Evolutionary conservation across 2,113 vertebrate species (phyloP).

Genomic region (Hyperoodon ampullatus): DNA sequence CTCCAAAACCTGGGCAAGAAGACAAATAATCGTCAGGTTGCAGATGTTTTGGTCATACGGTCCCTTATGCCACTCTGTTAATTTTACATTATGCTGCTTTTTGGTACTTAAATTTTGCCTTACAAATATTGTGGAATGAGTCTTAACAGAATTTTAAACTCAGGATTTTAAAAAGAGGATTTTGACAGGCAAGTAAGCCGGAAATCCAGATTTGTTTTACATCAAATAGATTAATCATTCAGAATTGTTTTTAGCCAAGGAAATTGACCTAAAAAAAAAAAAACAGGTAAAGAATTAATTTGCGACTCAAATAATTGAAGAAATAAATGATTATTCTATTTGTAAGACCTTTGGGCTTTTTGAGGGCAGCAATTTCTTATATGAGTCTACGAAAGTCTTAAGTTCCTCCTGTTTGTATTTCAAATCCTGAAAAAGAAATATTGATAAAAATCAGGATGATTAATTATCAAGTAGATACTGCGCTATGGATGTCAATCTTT

Average conservation of each 20-base stretch:
- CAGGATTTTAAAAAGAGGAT: conserved; percentile 46
- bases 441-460: conserved; percentile 19
- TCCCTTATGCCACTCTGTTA: conserved; percentile 57
- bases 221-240: conserved; percentile 60
- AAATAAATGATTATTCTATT: conserved; percentile 18
- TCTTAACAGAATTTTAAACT: conserved; percentile 75
- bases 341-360: conserved; percentile 31
- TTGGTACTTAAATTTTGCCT: conserved; percentile 67
- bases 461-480: conserved; percentile 26
- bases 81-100: conserved; percentile 73
- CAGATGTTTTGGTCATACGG: conserved; percentile 68
- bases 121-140: conserved; percentile 60
- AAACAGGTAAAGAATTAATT: conserved; percentile 44
- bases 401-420: conserved; percentile 47
- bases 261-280: not conserved
- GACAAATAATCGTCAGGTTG: conserved; percentile 75
- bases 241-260: conserved; percentile 51
- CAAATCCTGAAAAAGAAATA: not conserved
- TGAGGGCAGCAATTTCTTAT: not conserved
- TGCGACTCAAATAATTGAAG: not conserved
- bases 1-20: conserved; percentile 39
- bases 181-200: conserved; percentile 62
- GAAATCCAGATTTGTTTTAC: conserved; percentile 48
- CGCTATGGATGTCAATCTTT: not conserved
- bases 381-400: not conserved